Base-by-base conservation (phyloP, 2,888 invertebrate genomes). In the Eustalomyia histrio region DNA sequence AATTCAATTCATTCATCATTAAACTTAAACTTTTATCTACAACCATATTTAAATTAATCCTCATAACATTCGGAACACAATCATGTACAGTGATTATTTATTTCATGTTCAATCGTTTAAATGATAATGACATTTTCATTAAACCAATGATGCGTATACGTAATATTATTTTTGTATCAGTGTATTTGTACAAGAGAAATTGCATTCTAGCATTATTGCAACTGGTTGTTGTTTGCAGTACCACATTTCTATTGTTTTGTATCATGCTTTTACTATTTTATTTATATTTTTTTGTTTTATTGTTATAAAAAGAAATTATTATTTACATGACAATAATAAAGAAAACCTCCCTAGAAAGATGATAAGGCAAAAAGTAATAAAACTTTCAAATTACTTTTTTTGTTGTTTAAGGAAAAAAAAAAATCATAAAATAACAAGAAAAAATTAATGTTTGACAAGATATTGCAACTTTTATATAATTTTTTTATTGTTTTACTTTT, bases 371-470 rank as follows among this genome's bases (percentile, higher is more conserved):
- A 83, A 83, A 83, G 84, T 83, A 85, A 85, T 85, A 85, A 83
- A 85, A 85, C 85, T 85, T 84, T 84, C 76, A 85, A 83, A 85
- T 85, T 81, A 79, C 82, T 84, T 84, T 83, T 83, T 83, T 82
- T 76, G 72, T 67, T 67, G 33, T 29, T 61, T 33, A 57, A 72
- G 67, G 35, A 55, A 76, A 57, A 63, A 61, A 43, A 72, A 72
- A 47, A 69, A 71, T 78, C 64, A 65, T 63, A 81, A 73, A 79
- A 72, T 50, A 73, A 75, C 39, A 60, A 69, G 55, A 81, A 68
- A 60, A 74, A 81, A 65, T 79, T 82, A 69, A 63, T 76, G 80
- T 79, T 82, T 80, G 80, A 79, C 82, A 75, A 80, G 79, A 72
- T 73, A 67, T 76, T 80, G 81, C 69, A 73, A 73, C 60, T 64